Conservation (phyloP, 2,797 vertebrate genomes). For the Syndactyla subalaris region DNA sequence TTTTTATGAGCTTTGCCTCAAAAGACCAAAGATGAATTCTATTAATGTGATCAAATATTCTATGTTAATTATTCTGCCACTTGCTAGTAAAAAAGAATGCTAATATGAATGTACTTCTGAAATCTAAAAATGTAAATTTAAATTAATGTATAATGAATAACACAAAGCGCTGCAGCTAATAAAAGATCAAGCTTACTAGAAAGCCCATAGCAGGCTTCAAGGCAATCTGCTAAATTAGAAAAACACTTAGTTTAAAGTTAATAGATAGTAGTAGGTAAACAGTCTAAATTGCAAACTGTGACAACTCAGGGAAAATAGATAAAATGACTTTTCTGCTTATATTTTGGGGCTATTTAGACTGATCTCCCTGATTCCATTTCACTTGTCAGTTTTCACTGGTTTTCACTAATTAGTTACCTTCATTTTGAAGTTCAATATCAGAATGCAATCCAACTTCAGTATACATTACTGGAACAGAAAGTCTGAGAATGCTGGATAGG, state of each 20-base stretch:
- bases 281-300: neutral
- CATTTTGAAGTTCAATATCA: neutral
- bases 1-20: slow-evolving; percentile 29
- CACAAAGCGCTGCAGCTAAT: slow-evolving; percentile 33
- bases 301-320: neutral
- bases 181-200: slow-evolving; percentile 51
- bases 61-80: slow-evolving; percentile 57
- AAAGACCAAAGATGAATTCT: slow-evolving; percentile 48
- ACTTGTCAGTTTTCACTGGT: neutral
- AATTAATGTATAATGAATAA: slow-evolving; percentile 28
- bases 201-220: slow-evolving; percentile 13
- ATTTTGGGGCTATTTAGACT: neutral
- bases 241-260: slow-evolving; percentile 13
- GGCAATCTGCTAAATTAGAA: slow-evolving; percentile 15
- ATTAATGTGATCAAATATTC: slow-evolving; percentile 59
- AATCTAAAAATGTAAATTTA: slow-evolving; percentile 46
- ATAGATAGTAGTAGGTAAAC: slow-evolving; percentile 22
- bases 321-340: neutral
- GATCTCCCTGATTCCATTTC: neutral
- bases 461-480: neutral
- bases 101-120: slow-evolving; percentile 59
- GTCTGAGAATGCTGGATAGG: neutral
- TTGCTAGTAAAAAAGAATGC: slow-evolving; percentile 37
- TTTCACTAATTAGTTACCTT: neutral
- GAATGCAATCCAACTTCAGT: neutral